phyloP scores from a whole-genome alignment of 2,888 invertebrate genomes.

The Aethes cnicana region DNA sequence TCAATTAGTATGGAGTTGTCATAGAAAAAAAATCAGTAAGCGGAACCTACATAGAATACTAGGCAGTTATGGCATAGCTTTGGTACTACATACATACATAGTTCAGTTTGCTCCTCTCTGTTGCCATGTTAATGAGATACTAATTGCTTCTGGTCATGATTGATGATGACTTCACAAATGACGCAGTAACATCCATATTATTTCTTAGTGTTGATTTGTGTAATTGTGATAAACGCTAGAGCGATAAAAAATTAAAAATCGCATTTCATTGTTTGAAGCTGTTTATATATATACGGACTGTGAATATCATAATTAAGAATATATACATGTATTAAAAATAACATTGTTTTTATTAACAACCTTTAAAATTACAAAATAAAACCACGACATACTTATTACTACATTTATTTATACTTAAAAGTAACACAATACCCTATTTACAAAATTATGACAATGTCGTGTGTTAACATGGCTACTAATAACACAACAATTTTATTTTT shows the following conservation, averaged over 20 bases:
- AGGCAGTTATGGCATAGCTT: too few species aligned
- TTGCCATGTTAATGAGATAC: too few species aligned
- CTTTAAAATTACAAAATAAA: not conserved
- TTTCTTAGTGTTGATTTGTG: not conserved
- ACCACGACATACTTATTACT: too few species aligned
- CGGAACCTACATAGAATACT: not conserved
- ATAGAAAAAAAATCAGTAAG: not conserved
- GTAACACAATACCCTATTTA: constrained; percentile 6
- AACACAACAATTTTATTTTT: not conserved
- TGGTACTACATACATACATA: too few species aligned
- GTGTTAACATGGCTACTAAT: not conserved
- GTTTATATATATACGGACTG: constrained; percentile 22
- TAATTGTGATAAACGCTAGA: constrained; percentile 22
- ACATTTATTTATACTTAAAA: too few species aligned
- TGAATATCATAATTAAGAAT: constrained; percentile 22
- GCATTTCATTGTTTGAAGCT: constrained; percentile 10
- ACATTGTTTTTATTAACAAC: not conserved
- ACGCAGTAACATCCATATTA: constrained; percentile 5
- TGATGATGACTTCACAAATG: too few species aligned
- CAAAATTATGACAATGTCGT: not conserved
- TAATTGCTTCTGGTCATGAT: too few species aligned
- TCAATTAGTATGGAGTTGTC: too few species aligned
- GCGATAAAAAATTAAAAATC: constrained; percentile 7
- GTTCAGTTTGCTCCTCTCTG: too few species aligned
- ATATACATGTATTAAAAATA: constrained; percentile 7